Evolutionary conservation across 1,140 invertebrate species (phyloP), one percentile per base, ranked within the genome.

Genomic region (Parasteatoda tepidariorum): DNA sequence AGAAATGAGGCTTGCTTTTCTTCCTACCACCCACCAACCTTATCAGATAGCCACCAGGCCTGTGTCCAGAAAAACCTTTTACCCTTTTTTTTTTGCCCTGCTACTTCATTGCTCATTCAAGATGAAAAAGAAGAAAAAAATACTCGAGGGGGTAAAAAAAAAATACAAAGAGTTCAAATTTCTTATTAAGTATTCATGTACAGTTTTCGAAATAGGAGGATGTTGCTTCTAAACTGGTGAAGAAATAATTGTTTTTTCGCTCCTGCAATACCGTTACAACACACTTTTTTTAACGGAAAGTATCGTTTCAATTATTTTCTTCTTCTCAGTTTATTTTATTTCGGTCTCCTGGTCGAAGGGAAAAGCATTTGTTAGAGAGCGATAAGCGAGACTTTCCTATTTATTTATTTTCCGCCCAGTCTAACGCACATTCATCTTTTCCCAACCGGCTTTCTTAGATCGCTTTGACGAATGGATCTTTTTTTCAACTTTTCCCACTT

Each of bases 51-150:
- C 66, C 66, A 22, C n/a, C 24, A 48, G 22, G 66, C 55, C 34
- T 6, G 26, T 22, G 22, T 34, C n/a, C 66, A 68, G 41, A 24
- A 34, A 24, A 9, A 2, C 2, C 13, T 41, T 68, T 68, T 41
- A 5, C 24, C n/a, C 30, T 9, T 5, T 64, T 18, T n/a, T 18
- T 61, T 61, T 61, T 61, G 24, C 13, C 4, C 62, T 18, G 15
- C n/a, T 26, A 6, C 33, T 38, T 9, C n/a, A 68, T 68, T 68
- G 33, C 38, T 68, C 66, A 68, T 68, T 48, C 34, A 22, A 68
- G 26, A 22, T 13, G 5, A 15, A 38, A 38, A 13, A 48, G 11
- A 64, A 15, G 22, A 26, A 61, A 24, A 61, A n/a, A n/a, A n/a
- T n/a, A n/a, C n/a, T n/a, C n/a, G n/a, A n/a, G n/a, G n/a, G 38